Evolutionary conservation across 2,797 vertebrate genomes (phyloP).

Genomic region (Crocidura indochinensis): DNA sequence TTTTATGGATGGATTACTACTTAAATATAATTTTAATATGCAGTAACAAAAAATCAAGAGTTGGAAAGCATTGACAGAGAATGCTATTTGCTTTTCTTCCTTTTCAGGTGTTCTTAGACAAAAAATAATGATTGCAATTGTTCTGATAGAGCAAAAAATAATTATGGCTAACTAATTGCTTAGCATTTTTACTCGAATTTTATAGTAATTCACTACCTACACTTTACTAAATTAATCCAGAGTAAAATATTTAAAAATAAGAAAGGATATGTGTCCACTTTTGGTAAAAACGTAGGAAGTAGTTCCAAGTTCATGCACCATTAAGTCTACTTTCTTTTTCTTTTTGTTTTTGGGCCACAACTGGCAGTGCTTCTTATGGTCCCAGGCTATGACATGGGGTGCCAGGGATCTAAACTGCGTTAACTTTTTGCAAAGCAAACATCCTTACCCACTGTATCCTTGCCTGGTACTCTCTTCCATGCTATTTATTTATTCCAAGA

Average conservation of each 20-base stretch:
- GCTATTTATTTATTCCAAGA: not conserved
- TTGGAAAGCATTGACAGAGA: not conserved
- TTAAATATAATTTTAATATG: not conserved
- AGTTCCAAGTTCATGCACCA: accelerated
- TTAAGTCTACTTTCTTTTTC: not conserved
- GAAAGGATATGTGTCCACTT: not conserved
- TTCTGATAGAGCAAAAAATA: not conserved
- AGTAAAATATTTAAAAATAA: not conserved
- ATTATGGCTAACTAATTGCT: not conserved
- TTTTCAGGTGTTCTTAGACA: not conserved
- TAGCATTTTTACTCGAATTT: conserved; percentile 11
- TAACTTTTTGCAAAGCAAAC: too few species aligned
- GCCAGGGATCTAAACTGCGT: too few species aligned
- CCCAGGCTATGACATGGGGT: too few species aligned
- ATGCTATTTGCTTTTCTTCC: not conserved
- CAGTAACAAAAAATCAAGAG: not conserved
- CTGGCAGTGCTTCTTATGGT: too few species aligned
- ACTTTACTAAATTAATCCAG: not conserved
- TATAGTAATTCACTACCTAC: not conserved
- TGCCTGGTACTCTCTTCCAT: too few species aligned
- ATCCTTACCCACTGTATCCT: too few species aligned
- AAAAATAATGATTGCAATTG: not conserved
- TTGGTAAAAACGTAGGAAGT: not conserved
- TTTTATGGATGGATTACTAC: not conserved
- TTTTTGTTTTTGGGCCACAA: too few species aligned